Evolutionary conservation across 2,888 invertebrate genomes (phyloP), one percentile per base, ranked within the genome.

Genomic region (Drosophila dives): DNA sequence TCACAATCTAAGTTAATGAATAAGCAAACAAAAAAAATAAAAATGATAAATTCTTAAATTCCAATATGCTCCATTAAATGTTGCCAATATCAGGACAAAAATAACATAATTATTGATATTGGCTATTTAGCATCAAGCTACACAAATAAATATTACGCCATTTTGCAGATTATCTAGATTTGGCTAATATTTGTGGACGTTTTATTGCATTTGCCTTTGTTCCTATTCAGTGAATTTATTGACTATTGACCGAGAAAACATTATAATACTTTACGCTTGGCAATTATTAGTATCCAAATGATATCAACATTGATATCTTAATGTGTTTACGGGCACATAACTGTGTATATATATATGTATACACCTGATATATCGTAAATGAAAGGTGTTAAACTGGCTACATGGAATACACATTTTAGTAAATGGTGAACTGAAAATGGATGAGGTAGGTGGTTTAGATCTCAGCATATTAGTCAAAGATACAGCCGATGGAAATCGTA

Each of bases 251-350:
- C 80, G 54, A 80, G 64, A 81, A 73, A 80, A 87, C 87, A 84
- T 84, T 84, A 81, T 84, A 84, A 85, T 87, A 84, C 85, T 84
- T 85, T 87, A 82, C 82, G 80, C 84, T 87, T 85, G 85, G 88
- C 83, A 84, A 84, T 87, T 85, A 80, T 82, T 85, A 75, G 82
- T 75, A 71, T 69, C 66, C 77, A 53, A 68, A 56, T 63, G 68
- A 69, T 75, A 75, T 75, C 69, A 61, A 64, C 67, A 80, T 72
- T 60, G 64, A 64, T 73, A 67, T 36, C 61, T 63, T 15, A 50
- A 29, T 63, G 36, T 40, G 38, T 38, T 42, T 60, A 33, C 17
- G 23, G 36, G 11, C 33, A 34, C 53, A 53, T 10, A 32, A 7
- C 32, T 12, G 10, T 40, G 15, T 7, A 33, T 1, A n/a, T n/a